Evolutionary conservation across 2,113 vertebrate species (phyloP).

Genomic region (Sardina pilchardus): DNA sequence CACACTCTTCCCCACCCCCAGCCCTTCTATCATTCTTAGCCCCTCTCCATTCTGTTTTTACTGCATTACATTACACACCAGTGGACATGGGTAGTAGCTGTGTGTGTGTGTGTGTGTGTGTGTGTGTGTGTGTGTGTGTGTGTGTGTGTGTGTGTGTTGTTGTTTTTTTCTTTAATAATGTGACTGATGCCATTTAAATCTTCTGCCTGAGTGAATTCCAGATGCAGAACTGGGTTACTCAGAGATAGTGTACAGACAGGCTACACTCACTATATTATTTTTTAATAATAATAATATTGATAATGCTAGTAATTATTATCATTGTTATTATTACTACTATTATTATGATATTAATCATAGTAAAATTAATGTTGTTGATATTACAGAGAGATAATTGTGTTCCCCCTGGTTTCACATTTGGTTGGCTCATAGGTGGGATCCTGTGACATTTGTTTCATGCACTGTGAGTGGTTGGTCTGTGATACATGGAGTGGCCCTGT

Average conservation of each 20-base stretch:
- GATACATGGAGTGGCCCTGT: neutral
- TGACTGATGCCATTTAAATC: slow-evolving; percentile 71
- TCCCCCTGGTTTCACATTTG: neutral
- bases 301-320: neutral
- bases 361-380: neutral
- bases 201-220: slow-evolving; percentile 64
- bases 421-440: neutral
- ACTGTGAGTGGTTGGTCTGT: neutral
- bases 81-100: neutral
- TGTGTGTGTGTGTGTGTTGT: slow-evolving; percentile 1
- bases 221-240: slow-evolving; percentile 63
- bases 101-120: slow-evolving; percentile 10
- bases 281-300: neutral
- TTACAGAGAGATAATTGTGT: neutral
- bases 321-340: neutral
- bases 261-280: neutral
- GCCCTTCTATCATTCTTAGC: neutral
- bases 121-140: neutral
- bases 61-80: slow-evolving; percentile 1
- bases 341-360: neutral
- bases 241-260: neutral
- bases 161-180: slow-evolving; percentile 65
- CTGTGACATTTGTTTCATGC: neutral
- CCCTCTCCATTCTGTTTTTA: neutral
- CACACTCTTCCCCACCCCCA: neutral